A percentile compares a stretch with the other conserved stretches of the same genome.
Evolutionary conservation across 2,113 vertebrate genomes (phyloP).

Genomic region (Dinomys branickii): DNA sequence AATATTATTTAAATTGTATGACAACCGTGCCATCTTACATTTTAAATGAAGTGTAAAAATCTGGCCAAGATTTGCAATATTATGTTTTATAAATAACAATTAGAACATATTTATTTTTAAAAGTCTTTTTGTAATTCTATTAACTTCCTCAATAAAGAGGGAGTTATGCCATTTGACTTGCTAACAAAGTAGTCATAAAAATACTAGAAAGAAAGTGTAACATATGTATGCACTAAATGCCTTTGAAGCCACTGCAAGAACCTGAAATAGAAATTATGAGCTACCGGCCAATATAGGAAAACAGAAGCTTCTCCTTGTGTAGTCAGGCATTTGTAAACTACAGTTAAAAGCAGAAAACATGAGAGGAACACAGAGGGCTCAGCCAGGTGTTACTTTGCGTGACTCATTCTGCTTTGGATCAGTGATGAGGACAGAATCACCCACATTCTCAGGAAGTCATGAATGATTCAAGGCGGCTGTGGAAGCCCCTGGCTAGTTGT

Average conservation of each 20-base stretch:
- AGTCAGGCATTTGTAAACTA: slow-evolving; percentile 53
- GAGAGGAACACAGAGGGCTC: background rate
- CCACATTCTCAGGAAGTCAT: slow-evolving; percentile 48
- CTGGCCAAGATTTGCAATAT: background rate
- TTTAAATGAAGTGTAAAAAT: slow-evolving; percentile 43
- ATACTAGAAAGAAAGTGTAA: background rate
- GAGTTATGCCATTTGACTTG: background rate
- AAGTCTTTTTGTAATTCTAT: slow-evolving; percentile 25
- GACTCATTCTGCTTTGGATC: slow-evolving; percentile 58
- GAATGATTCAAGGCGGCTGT: slow-evolving; percentile 41
- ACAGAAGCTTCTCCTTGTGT: background rate
- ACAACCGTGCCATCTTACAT: background rate
- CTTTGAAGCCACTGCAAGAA: slow-evolving; percentile 44
- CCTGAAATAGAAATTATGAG: slow-evolving; percentile 43
- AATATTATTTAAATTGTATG: slow-evolving; percentile 36
- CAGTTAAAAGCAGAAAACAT: slow-evolving; percentile 59
- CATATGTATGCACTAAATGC: background rate
- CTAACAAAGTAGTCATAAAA: slow-evolving; percentile 31
- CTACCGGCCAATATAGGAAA: background rate
- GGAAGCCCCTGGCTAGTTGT: slow-evolving; percentile 52
- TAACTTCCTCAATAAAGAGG: background rate
- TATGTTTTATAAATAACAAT: slow-evolving; percentile 23
- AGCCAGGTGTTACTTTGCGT: slow-evolving; percentile 58
- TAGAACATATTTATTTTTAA: background rate
- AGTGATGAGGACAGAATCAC: slow-evolving; percentile 52